Evolutionary conservation across 2,888 invertebrate species (phyloP).

Genomic region (Arge pagana): DNA sequence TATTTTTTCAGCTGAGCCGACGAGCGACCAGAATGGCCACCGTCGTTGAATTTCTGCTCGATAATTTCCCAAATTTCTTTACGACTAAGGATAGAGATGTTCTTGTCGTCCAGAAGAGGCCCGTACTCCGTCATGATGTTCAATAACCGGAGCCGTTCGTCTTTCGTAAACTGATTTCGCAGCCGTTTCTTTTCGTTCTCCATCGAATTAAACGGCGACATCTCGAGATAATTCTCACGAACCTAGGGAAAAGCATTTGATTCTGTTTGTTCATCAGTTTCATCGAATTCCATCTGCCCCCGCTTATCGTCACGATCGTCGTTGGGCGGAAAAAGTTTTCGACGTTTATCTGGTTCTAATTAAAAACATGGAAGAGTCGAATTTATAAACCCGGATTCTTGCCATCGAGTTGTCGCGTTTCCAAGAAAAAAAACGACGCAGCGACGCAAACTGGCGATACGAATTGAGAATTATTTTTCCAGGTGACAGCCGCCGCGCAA

Average conservation of each 20-base stretch:
- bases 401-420: too few relatives aligned
- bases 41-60: constrained; percentile 36
- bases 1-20: constrained; percentile 41
- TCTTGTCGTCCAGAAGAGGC: constrained; percentile 35
- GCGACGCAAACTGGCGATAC: too few relatives aligned
- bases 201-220: constrained; percentile 25
- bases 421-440: too few relatives aligned
- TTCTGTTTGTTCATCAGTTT: not conserved
- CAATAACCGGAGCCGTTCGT: constrained; percentile 35
- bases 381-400: too few relatives aligned
- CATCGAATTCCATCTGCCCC: not conserved
- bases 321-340: too few relatives aligned
- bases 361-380: too few relatives aligned
- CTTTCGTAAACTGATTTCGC: constrained; percentile 37
- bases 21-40: constrained; percentile 34
- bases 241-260: too few relatives aligned
- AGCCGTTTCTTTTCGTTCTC: constrained; percentile 28
- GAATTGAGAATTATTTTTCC: too few relatives aligned
- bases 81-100: constrained; percentile 34
- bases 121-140: constrained; percentile 36
- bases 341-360: too few relatives aligned
- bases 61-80: constrained; percentile 39
- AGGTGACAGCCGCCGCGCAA: too few relatives aligned
- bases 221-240: too few relatives aligned
- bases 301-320: too few relatives aligned